Conservation (phyloP, 1,140 invertebrate genomes). For the Drosophila tsacasi region DNA sequence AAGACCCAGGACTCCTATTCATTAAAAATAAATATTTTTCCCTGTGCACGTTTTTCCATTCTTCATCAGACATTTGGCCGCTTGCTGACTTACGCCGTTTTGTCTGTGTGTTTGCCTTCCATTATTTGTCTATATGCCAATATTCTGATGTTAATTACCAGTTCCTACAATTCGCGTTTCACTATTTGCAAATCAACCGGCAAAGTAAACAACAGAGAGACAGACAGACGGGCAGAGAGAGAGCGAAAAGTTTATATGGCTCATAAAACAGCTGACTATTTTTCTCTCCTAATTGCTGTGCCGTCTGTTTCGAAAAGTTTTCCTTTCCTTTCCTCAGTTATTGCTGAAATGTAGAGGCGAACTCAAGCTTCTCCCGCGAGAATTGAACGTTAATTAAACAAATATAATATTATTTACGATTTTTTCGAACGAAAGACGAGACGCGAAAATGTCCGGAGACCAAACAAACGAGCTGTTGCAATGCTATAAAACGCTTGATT, state of each 20-base stretch:
- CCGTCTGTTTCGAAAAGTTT: conserved; percentile 33
- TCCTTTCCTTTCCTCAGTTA: conserved; percentile 58
- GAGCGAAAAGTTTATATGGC: conserved; percentile 1
- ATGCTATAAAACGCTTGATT: conserved; percentile 68
- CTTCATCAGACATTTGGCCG: conserved; percentile 30
- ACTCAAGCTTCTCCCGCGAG: conserved; percentile 21
- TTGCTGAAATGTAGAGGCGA: conserved; percentile 49
- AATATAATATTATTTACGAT: conserved; percentile 34
- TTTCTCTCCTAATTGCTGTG: conserved; percentile 7
- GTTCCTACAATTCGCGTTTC: conserved; percentile 36
- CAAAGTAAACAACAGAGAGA: conserved; percentile 62
- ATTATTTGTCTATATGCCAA: conserved; percentile 47
- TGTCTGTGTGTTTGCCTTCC: conserved; percentile 39
- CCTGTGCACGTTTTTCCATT: conserved; percentile 6
- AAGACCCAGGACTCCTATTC: too few relatives aligned
- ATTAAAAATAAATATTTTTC: conserved; percentile 1
- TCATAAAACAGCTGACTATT: conserved; percentile 31
- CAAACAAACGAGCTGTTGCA: conserved; percentile 23
- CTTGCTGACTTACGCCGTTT: conserved; percentile 31
- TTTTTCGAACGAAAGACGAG: conserved; percentile 43
- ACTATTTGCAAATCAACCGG: conserved; percentile 60
- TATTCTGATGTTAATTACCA: conserved; percentile 45
- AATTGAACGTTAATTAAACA: conserved; percentile 6
- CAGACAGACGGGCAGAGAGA: background rate
- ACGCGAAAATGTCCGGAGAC: conserved; percentile 36